A percentile compares a stretch with the other conserved stretches of the same genome.
phyloP scores from a whole-genome alignment of 1,140 invertebrate genomes.

The Drosophila elegans region DNA sequence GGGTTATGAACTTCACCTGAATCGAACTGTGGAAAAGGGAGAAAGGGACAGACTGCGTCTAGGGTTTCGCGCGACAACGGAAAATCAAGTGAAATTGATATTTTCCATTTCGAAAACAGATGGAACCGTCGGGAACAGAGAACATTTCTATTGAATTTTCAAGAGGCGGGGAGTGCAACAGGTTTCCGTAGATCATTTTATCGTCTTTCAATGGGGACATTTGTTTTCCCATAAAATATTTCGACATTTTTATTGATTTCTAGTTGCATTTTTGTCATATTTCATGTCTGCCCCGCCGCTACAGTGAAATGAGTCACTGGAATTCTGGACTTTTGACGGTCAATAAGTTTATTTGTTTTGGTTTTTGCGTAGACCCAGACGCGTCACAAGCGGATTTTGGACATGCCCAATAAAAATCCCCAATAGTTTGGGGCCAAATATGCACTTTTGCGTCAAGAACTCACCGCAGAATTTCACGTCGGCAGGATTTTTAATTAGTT shows the following conservation, averaged over 20 bases:
- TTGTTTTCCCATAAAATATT: slow-evolving; percentile 65
- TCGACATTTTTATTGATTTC: slow-evolving; percentile 72
- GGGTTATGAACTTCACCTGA: slow-evolving; percentile 45
- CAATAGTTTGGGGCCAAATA: slow-evolving; percentile 34
- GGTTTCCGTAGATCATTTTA: slow-evolving; percentile 56
- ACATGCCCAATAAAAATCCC: slow-evolving; percentile 57
- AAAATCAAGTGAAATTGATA: slow-evolving; percentile 75
- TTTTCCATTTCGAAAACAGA: slow-evolving; percentile 33
- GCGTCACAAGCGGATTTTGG: slow-evolving; percentile 37
- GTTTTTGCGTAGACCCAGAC: slow-evolving; percentile 37
- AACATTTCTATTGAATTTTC: slow-evolving; percentile 75
- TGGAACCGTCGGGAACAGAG: slow-evolving; percentile 22
- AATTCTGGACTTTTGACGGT: slow-evolving; percentile 55
- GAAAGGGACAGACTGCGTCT: slow-evolving; percentile 30
- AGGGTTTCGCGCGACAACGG: slow-evolving; percentile 57
- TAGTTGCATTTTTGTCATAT: slow-evolving; percentile 59
- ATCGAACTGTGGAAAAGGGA: slow-evolving; percentile 2
- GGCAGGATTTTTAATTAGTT: slow-evolving; percentile 39
- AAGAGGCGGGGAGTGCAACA: slow-evolving; percentile 21
- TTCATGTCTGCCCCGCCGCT: slow-evolving; percentile 6
- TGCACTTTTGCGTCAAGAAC: slow-evolving; percentile 19
- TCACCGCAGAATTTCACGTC: slow-evolving; percentile 10
- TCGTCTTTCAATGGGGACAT: slow-evolving; percentile 52
- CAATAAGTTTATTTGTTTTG: slow-evolving; percentile 20
- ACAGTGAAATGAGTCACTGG: slow-evolving; percentile 58